Base-by-base conservation (phyloP, 2,888 invertebrate species). In the Drosophila macrospina region DNA sequence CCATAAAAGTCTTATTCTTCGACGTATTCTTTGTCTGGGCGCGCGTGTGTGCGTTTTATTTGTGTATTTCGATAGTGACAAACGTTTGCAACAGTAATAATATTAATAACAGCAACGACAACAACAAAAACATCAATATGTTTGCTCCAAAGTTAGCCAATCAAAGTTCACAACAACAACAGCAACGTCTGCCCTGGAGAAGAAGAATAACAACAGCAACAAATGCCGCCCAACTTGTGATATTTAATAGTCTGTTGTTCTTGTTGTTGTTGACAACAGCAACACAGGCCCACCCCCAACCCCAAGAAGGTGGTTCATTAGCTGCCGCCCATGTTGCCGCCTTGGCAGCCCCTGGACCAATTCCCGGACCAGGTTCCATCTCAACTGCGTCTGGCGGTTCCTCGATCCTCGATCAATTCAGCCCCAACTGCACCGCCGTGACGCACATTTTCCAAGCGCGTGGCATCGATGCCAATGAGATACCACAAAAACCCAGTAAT, bases 401-500 rank as follows among this genome's bases (percentile, higher is more conserved):
- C 26, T 90, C 91, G 48, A 89, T 91, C 55, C 70, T 91, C 66
- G 92, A 92, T 56, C 91, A 91, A 37, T 91, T 91, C 69, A 92
- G 89, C 55, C 91, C 92, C 59, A 93, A 93, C 76, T 93, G 93
- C 79, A 92, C 91, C 65, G 92, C 92, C 59, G 93, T 93, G 66
- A 90, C 90, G 72, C 91, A 93, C 59, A 91, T 93, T 63, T 93
- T 93, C 74, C 92, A 92, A 84, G 84, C 91, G 13, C 92, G 93
- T 63, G 93, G 93, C 61, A 93, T 93, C 76, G 93, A 93, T 68
- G 86, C 90, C 59, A 91, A 90, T 34, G 93, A 93, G 48, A 93
- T 93, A 83, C 93, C 93, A 10, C 93, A 92, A 82, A 93, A 93
- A 64, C 93, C 93, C 20, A 92, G 93, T 59, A 92, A 93, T 89